A percentile compares a stretch with the other conserved stretches of the same genome.
Evolutionary conservation across 37 sponge, comb jelly and placozoan species (phyloP).

Genomic region (Hormiphora californensis): DNA sequence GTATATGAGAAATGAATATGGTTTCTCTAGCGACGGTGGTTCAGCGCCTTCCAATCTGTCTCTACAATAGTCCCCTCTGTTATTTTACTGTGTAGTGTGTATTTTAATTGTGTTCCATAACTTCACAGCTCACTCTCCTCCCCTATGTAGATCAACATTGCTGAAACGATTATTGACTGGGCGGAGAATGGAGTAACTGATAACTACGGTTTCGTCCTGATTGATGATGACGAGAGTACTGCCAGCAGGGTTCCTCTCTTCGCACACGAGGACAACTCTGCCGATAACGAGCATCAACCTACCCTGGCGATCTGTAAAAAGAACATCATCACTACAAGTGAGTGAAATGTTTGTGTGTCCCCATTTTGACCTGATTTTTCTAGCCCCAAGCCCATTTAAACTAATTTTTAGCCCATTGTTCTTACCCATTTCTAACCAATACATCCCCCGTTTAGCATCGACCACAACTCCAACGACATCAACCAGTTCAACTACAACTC

Average conservation of each 20-base stretch:
- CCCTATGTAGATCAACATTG: background rate
- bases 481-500: background rate
- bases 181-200: background rate
- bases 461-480: background rate
- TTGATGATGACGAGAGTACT: background rate
- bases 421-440: too few species aligned
- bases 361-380: too few species aligned
- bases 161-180: background rate
- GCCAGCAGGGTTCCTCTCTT: background rate
- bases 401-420: too few species aligned
- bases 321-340: background rate
- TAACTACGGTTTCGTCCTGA: constrained; percentile 15
- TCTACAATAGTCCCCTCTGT: too few species aligned
- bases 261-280: constrained; percentile 17
- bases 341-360: too few species aligned
- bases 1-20: too few species aligned
- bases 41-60: too few species aligned
- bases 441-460: background rate
- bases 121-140: background rate
- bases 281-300: background rate
- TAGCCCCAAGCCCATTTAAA: too few species aligned
- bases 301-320: background rate
- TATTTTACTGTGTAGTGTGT: too few species aligned
- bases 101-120: too few species aligned
- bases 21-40: too few species aligned